Percentiles rank a stretch among this genome's conserved stretches.
These are phyloP conservation scores for Tapirus indicus DNA, from an alignment of 2,797 vertebrate genomes.

Conservation along the genomic window DNA sequence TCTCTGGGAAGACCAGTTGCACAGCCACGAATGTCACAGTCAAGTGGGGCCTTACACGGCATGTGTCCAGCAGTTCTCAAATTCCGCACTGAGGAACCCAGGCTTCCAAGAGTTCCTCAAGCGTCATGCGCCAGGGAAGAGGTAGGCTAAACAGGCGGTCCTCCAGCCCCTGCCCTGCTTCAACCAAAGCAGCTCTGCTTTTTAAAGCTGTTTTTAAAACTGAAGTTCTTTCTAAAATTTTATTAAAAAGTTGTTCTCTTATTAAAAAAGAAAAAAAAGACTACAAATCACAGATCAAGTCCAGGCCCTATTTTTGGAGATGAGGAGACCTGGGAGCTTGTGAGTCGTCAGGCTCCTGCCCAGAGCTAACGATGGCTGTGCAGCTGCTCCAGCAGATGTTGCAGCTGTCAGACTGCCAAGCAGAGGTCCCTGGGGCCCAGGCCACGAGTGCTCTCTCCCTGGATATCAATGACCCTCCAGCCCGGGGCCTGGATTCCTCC, in stretches of 20 bases:
- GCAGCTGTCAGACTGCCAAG: neutral
- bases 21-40: neutral
- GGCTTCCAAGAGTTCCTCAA: neutral
- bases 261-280: neutral
- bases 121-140: neutral
- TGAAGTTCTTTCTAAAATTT: neutral
- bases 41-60: neutral
- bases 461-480: neutral
- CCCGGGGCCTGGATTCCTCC: neutral
- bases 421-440: neutral
- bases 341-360: neutral
- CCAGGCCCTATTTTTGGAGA: neutral
- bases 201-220: constrained; percentile 13
- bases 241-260: constrained; percentile 3
- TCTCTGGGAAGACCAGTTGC: neutral
- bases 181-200: neutral
- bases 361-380: neutral
- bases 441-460: neutral
- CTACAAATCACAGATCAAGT: neutral
- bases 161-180: neutral
- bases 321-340: neutral
- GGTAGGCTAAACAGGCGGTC: neutral
- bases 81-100: neutral
- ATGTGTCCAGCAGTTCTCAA: neutral
- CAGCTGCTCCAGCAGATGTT: neutral